A percentile compares a stretch with the other conserved stretches of the same genome.
These are phyloP conservation scores for Lacerta agilis DNA, from an alignment of 2,797 vertebrate species.

Conservation along the genomic window DNA sequence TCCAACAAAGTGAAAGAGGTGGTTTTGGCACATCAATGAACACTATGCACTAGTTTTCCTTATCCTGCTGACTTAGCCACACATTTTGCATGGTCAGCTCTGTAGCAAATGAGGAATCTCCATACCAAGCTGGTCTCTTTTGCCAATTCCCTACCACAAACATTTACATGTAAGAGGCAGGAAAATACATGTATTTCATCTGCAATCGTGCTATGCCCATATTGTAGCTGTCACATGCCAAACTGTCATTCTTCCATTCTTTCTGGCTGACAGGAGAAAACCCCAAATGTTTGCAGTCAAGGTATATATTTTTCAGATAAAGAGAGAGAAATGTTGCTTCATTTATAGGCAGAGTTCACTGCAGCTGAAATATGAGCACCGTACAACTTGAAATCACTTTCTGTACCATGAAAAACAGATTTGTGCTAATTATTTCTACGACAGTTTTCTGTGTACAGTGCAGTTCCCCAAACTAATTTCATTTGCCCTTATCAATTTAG, in stretches of 20 bases:
- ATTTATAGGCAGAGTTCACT: neutral
- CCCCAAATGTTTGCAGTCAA: neutral
- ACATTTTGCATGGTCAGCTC: neutral
- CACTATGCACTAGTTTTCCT: neutral
- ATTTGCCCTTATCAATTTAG: neutral
- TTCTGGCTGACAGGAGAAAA: neutral
- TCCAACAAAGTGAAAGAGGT: neutral
- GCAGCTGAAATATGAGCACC: neutral
- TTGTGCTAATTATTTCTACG: conserved; percentile 20
- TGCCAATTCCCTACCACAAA: neutral
- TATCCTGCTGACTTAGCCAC: too few species aligned
- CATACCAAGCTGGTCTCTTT: neutral
- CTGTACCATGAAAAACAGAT: conserved; percentile 1
- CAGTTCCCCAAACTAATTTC: conserved; percentile 35
- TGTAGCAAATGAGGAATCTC: neutral
- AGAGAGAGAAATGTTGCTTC: neutral
- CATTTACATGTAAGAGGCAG: neutral
- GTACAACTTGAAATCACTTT: neutral
- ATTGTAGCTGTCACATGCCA: neutral
- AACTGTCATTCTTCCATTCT: neutral
- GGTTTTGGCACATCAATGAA: neutral
- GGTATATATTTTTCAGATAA: neutral
- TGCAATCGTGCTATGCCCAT: neutral
- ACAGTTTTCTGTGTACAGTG: neutral
- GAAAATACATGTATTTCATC: neutral